phyloP scores from a whole-genome alignment of 1,140 invertebrate genomes.

The Temnothorax nylanderi region DNA sequence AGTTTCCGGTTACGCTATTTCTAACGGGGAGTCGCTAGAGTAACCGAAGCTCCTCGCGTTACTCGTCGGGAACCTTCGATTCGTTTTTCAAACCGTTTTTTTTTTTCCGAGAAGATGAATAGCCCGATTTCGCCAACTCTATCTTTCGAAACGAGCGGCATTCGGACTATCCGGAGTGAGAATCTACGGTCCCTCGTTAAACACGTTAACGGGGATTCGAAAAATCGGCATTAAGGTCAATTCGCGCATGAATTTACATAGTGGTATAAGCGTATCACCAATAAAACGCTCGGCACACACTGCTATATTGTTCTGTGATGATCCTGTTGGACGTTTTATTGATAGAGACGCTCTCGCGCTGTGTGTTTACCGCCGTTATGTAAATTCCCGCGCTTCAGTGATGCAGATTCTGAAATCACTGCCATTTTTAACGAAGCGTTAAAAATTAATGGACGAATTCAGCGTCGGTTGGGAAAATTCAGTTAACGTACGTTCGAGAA shows the following conservation, averaged over 20 bases:
- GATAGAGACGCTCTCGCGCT: neutral
- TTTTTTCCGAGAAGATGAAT: neutral
- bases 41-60: constrained; percentile 9
- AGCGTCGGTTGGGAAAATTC: neutral
- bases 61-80: neutral
- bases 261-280: neutral
- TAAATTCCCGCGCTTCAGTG: neutral
- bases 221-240: constrained; percentile 18
- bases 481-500: constrained; percentile 3
- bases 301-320: neutral
- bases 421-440: constrained; percentile 4
- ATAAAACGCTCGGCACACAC: neutral
- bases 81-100: constrained; percentile 5
- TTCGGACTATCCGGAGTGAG: neutral
- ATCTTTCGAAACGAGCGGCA: neutral
- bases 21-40: neutral
- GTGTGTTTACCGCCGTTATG: constrained; percentile 5
- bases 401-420: neutral
- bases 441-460: constrained; percentile 25
- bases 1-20: constrained; percentile 24
- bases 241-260: constrained; percentile 13
- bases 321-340: neutral
- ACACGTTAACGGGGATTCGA: neutral
- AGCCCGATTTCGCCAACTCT: constrained; percentile 22
- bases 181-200: neutral